A percentile compares a stretch with the other conserved stretches of the same genome.
Evolutionary conservation across 1,140 invertebrate genomes (phyloP).

Genomic region (Neodiprion pinetum): DNA sequence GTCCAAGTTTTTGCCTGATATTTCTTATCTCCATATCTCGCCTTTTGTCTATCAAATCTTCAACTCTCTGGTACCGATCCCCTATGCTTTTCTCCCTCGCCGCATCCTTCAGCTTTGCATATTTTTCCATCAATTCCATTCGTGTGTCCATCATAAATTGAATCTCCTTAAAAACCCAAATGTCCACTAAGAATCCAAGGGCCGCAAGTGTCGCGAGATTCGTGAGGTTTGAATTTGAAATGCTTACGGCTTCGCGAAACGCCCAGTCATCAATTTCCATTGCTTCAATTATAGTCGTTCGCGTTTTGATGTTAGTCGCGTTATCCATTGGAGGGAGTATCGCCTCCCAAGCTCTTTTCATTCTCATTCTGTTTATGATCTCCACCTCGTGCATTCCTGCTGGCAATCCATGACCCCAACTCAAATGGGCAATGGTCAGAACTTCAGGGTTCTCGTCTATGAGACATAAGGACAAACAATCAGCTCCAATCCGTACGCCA

Average conservation of each 20-base stretch:
- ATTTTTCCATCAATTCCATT: conserved; percentile 61
- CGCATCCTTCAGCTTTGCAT: conserved; percentile 52
- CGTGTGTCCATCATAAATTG: conserved; percentile 67
- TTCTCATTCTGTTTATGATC: conserved; percentile 68
- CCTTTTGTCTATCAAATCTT: conserved; percentile 32
- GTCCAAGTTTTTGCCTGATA: conserved; percentile 43
- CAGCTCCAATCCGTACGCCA: neutral
- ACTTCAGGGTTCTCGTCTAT: conserved; percentile 46
- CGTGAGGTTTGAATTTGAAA: conserved; percentile 42
- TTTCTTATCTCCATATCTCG: conserved; percentile 39
- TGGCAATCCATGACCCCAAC: conserved; percentile 67
- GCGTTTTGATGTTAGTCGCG: conserved; percentile 60
- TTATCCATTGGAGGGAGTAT: conserved; percentile 63
- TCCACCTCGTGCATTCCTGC: conserved; percentile 69
- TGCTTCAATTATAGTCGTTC: conserved; percentile 65
- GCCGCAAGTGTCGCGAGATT: conserved; percentile 10
- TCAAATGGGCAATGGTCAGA: conserved; percentile 59
- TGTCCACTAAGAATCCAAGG: conserved; percentile 14
- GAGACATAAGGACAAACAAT: conserved; percentile 25
- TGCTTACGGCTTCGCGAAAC: conserved; percentile 67
- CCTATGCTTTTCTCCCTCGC: conserved; percentile 55
- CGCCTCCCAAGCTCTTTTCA: conserved; percentile 66
- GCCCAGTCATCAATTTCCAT: conserved; percentile 73
- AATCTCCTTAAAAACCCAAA: conserved; percentile 62
- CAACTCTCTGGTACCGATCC: conserved; percentile 40